Evolutionary conservation across 2,797 vertebrate species (phyloP), one percentile per base, ranked within the genome.

Genomic region (Characodon lateralis): DNA sequence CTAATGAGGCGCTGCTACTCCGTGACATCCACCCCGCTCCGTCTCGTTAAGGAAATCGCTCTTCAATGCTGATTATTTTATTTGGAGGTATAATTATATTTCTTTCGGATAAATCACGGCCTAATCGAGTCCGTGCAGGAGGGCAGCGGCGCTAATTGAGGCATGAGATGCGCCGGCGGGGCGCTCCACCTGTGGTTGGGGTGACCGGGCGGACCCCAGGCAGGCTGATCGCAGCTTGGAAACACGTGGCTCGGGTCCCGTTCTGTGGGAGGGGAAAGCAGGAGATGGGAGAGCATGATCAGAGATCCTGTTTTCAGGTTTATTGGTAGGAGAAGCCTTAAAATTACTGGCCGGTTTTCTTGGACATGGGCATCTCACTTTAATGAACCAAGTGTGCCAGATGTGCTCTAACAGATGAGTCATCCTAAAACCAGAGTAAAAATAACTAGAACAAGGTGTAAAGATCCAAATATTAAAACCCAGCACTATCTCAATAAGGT

Each of bases 11-110:
- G 96, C 96, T 96, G 97, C 96, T 95, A 95, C 96, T 97, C 95
- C 97, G 97, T 98, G 97, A 97, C 97, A 96, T 96, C 96, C 94
- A 96, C 94, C 97, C 96, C 87, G 96, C 97, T 98, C 96, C 95
- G 95, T 97, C 97, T 98, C 96, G 97, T 99, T 98, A 98, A 97
- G 97, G 96, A 98, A 98, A 99, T 98, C 96, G 96, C 97, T 98
- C 97, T 97, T 98, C 97, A 98, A 97, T 98, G 97, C 97, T 98
- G 97, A 99, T 99, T 98, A 99, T 99, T 98, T 98, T 98, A 98
- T 99, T 99, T 98, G 97, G 96, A 96, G 95, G 95, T 96, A 97
- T 99, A 98, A 99, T 99, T 98, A 98, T 98, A 98, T 98, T 98
- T 97, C 96, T 98, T 97, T 97, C 95, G 96, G 96, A 97, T 98